Evolutionary conservation across 2,888 invertebrate genomes (phyloP).

Genomic region (Nephrotoma flavescens): DNA sequence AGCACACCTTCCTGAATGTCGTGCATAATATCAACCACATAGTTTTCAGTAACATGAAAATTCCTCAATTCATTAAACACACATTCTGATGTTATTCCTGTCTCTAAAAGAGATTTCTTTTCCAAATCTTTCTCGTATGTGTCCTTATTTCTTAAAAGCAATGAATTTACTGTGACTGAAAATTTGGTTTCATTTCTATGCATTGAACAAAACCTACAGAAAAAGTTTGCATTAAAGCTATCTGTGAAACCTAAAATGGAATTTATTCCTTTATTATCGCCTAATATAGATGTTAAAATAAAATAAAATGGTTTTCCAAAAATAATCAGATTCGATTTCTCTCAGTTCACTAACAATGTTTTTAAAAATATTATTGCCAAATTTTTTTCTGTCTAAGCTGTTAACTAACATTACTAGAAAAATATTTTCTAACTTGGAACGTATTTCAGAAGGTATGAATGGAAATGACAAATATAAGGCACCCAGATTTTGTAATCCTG

Average conservation of each 20-base stretch:
- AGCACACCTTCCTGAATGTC: neutral
- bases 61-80: neutral
- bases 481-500: neutral
- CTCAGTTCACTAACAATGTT: neutral
- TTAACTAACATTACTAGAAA: constrained; percentile 1
- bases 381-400: constrained; percentile 6
- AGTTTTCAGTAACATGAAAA: neutral
- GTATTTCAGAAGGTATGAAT: neutral
- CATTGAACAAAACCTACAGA: constrained; percentile 6
- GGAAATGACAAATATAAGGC: constrained; percentile 6
- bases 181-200: neutral
- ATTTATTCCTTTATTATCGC: constrained; percentile 8
- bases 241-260: constrained; percentile 6
- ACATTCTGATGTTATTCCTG: neutral
- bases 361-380: neutral
- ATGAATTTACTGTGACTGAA: neutral
- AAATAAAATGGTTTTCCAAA: neutral
- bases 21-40: neutral
- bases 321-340: neutral
- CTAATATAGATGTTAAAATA: neutral
- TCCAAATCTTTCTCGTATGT: neutral
- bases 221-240: constrained; percentile 5
- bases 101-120: neutral
- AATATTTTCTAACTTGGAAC: constrained; percentile 5
- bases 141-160: neutral